A percentile compares a stretch with the other conserved stretches of the same genome.
These are phyloP conservation scores for Episyrphus balteatus DNA, from an alignment of 1,140 invertebrate species.

Conservation along the genomic window DNA sequence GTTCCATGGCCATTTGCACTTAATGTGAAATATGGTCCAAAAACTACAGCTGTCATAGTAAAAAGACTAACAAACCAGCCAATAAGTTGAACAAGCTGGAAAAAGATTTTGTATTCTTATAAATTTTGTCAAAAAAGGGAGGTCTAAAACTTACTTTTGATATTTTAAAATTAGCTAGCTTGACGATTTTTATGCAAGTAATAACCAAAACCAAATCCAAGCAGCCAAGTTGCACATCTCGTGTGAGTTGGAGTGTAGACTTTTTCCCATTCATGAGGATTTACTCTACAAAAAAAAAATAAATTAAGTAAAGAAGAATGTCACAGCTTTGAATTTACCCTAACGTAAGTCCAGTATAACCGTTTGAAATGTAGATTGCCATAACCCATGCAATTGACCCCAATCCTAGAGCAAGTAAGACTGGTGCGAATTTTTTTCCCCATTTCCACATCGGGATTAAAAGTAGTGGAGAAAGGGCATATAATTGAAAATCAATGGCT, in stretches of 20 bases:
- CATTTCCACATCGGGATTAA: constrained; percentile 54
- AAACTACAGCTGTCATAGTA: constrained; percentile 19
- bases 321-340: neutral
- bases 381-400: constrained; percentile 13
- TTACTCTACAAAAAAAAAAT: neutral
- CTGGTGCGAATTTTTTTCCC: constrained; percentile 23
- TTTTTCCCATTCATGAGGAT: neutral
- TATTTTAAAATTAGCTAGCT: constrained; percentile 4
- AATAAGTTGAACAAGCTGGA: constrained; percentile 6
- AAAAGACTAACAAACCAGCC: constrained; percentile 19
- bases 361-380: constrained; percentile 12
- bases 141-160: no score
- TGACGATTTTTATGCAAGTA: constrained; percentile 12
- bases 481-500: constrained; percentile 74
- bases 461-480: constrained; percentile 60
- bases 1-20: constrained; percentile 12
- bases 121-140: no score
- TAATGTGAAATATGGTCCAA: constrained; percentile 18
- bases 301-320: no score
- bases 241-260: constrained; percentile 18
- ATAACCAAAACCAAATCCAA: constrained; percentile 22
- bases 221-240: constrained; percentile 20
- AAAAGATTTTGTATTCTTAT: no score
- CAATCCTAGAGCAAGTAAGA: constrained; percentile 9
- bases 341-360: constrained; percentile 13